These are phyloP conservation scores for Onychomys leucogaster DNA, from an alignment of 2,797 vertebrate genomes.

Conservation along the genomic window DNA sequence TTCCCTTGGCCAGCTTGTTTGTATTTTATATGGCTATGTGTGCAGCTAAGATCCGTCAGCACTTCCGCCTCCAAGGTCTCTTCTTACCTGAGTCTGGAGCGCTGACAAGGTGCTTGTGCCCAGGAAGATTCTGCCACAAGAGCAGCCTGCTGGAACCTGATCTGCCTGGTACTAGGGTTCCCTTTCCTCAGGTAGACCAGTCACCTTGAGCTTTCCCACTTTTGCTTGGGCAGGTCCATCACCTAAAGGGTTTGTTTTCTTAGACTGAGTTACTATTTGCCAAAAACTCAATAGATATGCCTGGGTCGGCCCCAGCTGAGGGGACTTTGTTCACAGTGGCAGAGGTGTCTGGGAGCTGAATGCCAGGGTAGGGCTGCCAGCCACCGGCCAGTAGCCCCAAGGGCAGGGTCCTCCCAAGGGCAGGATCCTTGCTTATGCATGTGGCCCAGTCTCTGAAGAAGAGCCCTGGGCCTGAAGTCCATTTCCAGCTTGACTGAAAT, in stretches of 20 bases:
- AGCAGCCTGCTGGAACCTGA: background rate
- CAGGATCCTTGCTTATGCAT: background rate
- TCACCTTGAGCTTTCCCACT: background rate
- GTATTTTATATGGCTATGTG: accelerated
- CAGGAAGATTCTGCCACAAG: background rate
- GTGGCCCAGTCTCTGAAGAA: background rate
- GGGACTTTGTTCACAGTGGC: background rate
- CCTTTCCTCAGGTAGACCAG: background rate
- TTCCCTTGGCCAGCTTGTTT: accelerated
- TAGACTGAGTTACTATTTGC: background rate
- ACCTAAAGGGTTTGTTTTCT: background rate
- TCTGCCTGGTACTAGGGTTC: background rate
- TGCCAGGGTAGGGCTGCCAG: background rate
- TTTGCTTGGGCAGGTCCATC: background rate
- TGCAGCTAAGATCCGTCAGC: background rate
- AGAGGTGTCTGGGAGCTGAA: background rate
- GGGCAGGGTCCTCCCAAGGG: background rate
- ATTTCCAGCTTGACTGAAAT: background rate
- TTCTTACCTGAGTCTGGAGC: background rate
- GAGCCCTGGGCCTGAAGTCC: background rate
- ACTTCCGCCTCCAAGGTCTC: too few relatives aligned
- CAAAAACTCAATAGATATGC: background rate
- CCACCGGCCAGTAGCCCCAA: background rate
- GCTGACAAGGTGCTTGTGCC: background rate
- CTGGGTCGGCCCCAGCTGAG: background rate